phyloP scores from a whole-genome alignment of 2,797 vertebrate species.

The Manis pentadactyla region DNA sequence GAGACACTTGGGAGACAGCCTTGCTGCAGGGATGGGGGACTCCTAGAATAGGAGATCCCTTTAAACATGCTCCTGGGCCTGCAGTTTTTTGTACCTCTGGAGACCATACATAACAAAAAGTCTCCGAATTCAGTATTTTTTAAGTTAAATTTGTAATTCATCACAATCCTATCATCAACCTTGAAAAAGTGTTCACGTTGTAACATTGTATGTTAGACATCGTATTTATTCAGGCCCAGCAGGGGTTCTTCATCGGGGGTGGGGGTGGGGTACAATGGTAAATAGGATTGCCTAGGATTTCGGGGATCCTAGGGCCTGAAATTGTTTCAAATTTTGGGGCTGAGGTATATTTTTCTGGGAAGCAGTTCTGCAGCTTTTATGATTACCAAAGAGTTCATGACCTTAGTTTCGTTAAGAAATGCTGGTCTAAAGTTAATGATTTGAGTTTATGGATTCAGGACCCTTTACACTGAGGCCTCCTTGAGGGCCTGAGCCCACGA shows the following conservation, averaged over 20 bases:
- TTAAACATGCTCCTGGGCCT: neutral
- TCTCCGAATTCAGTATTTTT: slow-evolving; percentile 5
- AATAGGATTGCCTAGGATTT: neutral
- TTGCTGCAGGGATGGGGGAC: neutral
- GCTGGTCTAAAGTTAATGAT: neutral
- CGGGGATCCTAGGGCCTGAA: neutral
- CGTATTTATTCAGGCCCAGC: neutral
- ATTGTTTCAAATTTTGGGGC: neutral
- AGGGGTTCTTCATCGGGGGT: neutral
- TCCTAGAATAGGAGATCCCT: neutral
- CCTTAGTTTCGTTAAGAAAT: neutral
- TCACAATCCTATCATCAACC: neutral
- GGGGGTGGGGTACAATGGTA: neutral
- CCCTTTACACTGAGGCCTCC: neutral
- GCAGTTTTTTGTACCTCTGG: neutral
- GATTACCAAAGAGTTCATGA: neutral
- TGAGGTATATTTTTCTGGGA: neutral
- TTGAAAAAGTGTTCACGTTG: neutral
- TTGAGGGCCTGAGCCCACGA: rapidly evolving
- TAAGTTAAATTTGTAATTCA: neutral
- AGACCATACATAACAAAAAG: neutral
- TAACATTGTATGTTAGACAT: neutral
- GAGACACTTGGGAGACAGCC: neutral
- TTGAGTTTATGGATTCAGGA: neutral
- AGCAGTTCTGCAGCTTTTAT: neutral